Base-by-base conservation (phyloP, 2,113 vertebrate genomes). In the Eulemur macaco region DNA sequence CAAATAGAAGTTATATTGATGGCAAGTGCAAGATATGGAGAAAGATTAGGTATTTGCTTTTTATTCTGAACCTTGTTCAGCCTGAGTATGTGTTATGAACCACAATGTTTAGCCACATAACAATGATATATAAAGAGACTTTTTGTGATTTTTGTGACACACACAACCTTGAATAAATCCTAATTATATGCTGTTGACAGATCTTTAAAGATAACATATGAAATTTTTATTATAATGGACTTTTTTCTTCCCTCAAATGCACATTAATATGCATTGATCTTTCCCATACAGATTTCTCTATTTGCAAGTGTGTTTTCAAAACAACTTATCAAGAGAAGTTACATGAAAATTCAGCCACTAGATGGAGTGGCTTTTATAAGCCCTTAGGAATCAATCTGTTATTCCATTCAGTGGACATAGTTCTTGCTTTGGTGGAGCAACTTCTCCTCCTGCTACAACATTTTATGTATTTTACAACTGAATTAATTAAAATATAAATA, bases 341-440 rank as follows among this genome's bases (percentile, higher is more conserved):
- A 96, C 97, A 80, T 56, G 1, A 97, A 98, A 98, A 34, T 89
- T 86, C 96, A 96, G 95, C 98, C 98, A 97, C 98, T 98, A 98
- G 98, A 98, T 98, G 98, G 98, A 98, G 98, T 0, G 98, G 95
- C 95, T 97, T 97, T 97, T 97, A 97, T 93, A 96, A 97, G 78
- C 71, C 94, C 81, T 91, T 56, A 31, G 14, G 0, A 47, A 92
- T 89, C 1, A 71, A 88, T 86, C 25, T 71, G 17, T 7, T 95
- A 56, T 63, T 95, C 11, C 85, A 56, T 64, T 97, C 85, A 90
- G 42, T 23, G 15, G 84, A 96, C 84, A 83, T 14, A 71, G 31
- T 86, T 95, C 87, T 95, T 12, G 81, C 23, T 77, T 83, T 96
- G 92, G 45, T 64, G 90, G 13, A 37, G 45, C 68, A 94, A 97